Percentiles rank a stretch among this genome's conserved stretches.
Evolutionary conservation across 2,113 vertebrate species (phyloP).

Genomic region (Arvicanthis niloticus): DNA sequence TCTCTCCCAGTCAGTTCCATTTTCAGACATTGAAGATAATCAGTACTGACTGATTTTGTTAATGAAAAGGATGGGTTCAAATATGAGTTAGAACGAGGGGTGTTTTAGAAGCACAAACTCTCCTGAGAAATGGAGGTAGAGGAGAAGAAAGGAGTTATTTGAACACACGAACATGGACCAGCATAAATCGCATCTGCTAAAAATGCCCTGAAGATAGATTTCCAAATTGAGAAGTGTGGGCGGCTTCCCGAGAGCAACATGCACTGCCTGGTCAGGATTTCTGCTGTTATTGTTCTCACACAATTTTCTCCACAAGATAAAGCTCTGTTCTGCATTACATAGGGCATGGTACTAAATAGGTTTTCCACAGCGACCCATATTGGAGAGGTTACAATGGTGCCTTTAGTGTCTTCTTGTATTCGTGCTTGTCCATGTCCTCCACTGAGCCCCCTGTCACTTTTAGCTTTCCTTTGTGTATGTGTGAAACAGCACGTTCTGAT

Average conservation of each 20-base stretch:
- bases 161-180: constrained; percentile 16
- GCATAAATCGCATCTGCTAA: constrained; percentile 53
- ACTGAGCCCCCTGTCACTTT: background rate
- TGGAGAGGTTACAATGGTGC: too few relatives aligned
- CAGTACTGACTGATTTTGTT: constrained; percentile 6
- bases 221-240: constrained; percentile 56
- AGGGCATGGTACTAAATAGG: background rate
- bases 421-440: background rate
- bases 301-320: constrained; percentile 16
- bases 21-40: constrained; percentile 17
- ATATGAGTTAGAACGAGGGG: background rate
- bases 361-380: background rate
- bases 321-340: background rate
- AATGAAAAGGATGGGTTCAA: background rate
- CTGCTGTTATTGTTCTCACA: constrained; percentile 3
- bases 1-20: background rate
- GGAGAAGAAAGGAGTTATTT: background rate
- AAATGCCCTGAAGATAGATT: constrained; percentile 61
- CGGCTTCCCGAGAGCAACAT: constrained; percentile 58
- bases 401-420: background rate
- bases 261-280: background rate
- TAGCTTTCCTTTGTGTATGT: background rate
- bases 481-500: background rate
- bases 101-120: background rate
- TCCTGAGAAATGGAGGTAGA: background rate